A percentile compares a stretch with the other conserved stretches of the same genome.
These are phyloP conservation scores for Brachypteracias leptosomus DNA, from an alignment of 2,113 vertebrate species.

Conservation along the genomic window DNA sequence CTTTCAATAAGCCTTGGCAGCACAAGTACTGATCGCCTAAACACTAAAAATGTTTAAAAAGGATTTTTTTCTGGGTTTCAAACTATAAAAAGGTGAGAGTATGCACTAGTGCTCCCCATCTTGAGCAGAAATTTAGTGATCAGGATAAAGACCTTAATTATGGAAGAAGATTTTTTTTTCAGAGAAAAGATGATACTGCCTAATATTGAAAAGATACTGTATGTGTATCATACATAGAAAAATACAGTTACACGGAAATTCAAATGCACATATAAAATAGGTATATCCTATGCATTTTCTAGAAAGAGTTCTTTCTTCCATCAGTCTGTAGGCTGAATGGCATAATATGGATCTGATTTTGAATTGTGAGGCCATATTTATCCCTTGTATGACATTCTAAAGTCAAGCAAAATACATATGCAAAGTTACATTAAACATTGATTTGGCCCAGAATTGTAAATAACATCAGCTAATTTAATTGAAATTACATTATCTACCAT, in stretches of 20 bases:
- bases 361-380: neutral
- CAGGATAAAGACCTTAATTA: neutral
- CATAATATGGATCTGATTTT: conserved; percentile 14
- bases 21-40: conserved; percentile 50
- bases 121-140: neutral
- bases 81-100: conserved; percentile 39
- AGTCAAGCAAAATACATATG: neutral
- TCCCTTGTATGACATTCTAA: neutral
- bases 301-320: neutral
- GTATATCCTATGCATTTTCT: neutral
- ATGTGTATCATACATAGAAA: neutral
- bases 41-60: conserved; percentile 37
- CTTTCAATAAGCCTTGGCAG: conserved; percentile 75
- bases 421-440: neutral
- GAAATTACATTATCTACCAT: neutral
- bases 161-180: conserved; percentile 15
- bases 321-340: neutral
- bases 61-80: conserved; percentile 35
- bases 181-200: neutral
- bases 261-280: neutral
- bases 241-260: neutral
- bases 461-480: neutral
- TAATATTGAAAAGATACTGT: neutral
- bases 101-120: neutral
- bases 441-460: neutral